A percentile compares a stretch with the other conserved stretches of the same genome.
Evolutionary conservation across 2,888 invertebrate species (phyloP).

Genomic region (Phortica magna): DNA sequence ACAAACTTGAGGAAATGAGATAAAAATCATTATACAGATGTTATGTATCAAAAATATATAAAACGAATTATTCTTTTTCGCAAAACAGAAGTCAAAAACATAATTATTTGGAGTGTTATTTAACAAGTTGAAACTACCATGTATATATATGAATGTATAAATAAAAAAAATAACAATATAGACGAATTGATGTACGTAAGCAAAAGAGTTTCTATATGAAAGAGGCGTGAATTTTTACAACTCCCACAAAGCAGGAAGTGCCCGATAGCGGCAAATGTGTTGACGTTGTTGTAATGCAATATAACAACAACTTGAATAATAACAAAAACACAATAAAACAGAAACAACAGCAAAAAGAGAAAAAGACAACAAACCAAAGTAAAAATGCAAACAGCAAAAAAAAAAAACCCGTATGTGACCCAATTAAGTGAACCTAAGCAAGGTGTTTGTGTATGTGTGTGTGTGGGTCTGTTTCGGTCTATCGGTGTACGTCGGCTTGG

Average conservation of each 20-base stretch:
- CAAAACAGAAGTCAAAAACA: too few relatives aligned
- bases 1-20: too few relatives aligned
- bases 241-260: constrained; percentile 29
- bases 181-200: background rate
- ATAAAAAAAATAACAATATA: too few relatives aligned
- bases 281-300: constrained; percentile 27
- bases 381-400: constrained; percentile 53
- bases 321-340: constrained; percentile 11
- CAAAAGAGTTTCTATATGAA: background rate
- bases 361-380: constrained; percentile 32
- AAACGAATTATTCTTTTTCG: too few relatives aligned
- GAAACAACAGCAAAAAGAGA: constrained; percentile 38
- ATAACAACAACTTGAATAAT: constrained; percentile 23
- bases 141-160: background rate
- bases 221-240: constrained; percentile 29
- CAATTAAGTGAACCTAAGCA: constrained; percentile 71
- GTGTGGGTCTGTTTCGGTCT: constrained; percentile 51
- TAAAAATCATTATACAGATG: too few relatives aligned
- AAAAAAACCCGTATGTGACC: constrained; percentile 67
- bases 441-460: constrained; percentile 43
- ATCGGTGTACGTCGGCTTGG: constrained; percentile 43
- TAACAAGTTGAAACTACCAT: background rate
- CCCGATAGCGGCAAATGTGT: constrained; percentile 37
- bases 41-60: too few relatives aligned
- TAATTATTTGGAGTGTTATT: too few relatives aligned